Conservation (phyloP, 1,140 invertebrate species). For the Drosophila tropicalis region DNA sequence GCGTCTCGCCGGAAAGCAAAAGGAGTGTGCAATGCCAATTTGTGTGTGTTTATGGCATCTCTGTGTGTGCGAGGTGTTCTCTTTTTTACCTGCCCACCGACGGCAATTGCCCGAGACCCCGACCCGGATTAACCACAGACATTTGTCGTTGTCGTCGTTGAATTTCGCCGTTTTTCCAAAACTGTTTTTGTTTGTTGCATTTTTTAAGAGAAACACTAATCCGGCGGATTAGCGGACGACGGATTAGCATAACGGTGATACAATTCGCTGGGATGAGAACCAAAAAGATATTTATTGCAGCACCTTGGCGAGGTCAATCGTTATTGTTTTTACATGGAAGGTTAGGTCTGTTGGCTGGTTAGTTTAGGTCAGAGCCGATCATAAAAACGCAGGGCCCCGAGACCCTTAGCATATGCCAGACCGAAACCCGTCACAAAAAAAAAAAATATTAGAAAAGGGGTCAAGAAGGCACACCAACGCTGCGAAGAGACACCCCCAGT, state of each 20-base stretch:
- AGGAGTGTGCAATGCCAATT: conserved; percentile 68
- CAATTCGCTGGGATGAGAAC: conserved; percentile 51
- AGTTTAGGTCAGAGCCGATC: not conserved
- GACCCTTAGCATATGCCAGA: conserved; percentile 5
- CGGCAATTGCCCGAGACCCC: conserved; percentile 3
- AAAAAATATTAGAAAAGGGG: conserved; percentile 8
- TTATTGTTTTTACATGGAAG: conserved; percentile 69
- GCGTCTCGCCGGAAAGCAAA: conserved; percentile 74
- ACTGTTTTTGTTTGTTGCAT: conserved; percentile 53
- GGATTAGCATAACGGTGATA: conserved; percentile 78
- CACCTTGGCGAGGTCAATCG: conserved; percentile 62
- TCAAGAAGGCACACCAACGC: conserved; percentile 14
- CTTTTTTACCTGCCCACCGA: conserved; percentile 32
- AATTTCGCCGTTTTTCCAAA: conserved; percentile 70
- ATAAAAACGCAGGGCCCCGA: conserved; percentile 31
- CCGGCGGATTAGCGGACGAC: conserved; percentile 69
- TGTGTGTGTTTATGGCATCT: conserved; percentile 26
- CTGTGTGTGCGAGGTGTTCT: conserved; percentile 29
- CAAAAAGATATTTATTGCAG: conserved; percentile 50
- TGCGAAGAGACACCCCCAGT: not conserved
- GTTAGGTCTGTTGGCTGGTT: conserved; percentile 22
- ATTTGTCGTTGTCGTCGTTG: conserved; percentile 37
- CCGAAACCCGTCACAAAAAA: not conserved
- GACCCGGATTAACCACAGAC: conserved; percentile 69
- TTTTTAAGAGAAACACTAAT: conserved; percentile 76